A percentile compares a stretch with the other conserved stretches of the same genome.
These are phyloP conservation scores for Oreochromis grahami DNA, from an alignment of 2,797 vertebrate species.

Conservation along the genomic window DNA sequence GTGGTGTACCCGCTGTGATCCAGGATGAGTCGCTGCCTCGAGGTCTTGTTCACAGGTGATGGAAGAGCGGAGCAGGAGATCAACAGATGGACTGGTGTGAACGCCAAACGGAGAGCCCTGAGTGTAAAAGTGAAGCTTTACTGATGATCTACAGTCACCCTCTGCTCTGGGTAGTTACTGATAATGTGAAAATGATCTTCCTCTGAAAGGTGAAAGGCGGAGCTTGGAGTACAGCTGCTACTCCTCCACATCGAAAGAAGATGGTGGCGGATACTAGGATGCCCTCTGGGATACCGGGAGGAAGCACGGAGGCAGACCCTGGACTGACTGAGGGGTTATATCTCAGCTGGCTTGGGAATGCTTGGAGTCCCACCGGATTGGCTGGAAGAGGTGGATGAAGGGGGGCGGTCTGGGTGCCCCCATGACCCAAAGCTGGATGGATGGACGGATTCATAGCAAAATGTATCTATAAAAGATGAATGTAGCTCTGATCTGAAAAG, in stretches of 20 bases:
- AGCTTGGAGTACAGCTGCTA: neutral
- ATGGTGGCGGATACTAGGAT: neutral
- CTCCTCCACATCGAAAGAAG: neutral
- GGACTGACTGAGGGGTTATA: neutral
- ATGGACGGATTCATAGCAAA: fast-evolving
- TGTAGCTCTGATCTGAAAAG: neutral
- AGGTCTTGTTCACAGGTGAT: neutral
- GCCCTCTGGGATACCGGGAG: neutral
- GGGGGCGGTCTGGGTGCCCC: neutral
- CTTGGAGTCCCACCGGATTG: neutral
- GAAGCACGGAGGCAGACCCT: neutral
- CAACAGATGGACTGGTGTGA: neutral
- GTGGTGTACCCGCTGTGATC: fast-evolving
- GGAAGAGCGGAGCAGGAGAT: neutral
- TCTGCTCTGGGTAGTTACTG: neutral
- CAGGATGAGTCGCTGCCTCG: neutral
- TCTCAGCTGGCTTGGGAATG: neutral
- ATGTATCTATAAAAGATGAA: neutral
- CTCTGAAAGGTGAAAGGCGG: neutral
- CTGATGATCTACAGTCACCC: neutral
- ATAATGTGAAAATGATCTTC: neutral
- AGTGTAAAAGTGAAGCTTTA: neutral
- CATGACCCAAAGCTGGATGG: neutral
- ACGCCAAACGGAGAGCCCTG: neutral
- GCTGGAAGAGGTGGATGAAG: neutral